phyloP scores from a whole-genome alignment of 53 echinoderm and acorn worm genomes.

The Mesocentrotus franciscanus region DNA sequence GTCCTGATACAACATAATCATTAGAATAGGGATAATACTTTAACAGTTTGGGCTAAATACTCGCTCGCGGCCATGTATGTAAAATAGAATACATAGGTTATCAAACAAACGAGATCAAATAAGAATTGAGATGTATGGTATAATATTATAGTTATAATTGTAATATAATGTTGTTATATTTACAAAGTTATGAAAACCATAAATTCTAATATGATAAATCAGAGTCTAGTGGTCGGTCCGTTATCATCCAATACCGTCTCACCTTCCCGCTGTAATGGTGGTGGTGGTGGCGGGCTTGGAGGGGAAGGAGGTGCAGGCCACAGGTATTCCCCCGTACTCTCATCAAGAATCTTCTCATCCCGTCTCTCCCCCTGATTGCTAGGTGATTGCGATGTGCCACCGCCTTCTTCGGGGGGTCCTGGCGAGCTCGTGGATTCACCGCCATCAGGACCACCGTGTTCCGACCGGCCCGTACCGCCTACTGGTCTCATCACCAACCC shows the following conservation, averaged over 20 bases:
- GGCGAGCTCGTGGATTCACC: slow-evolving; percentile 19
- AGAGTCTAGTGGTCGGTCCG: slow-evolving; percentile 18
- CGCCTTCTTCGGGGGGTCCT: neutral
- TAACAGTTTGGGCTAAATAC: no score
- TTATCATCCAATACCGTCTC: slow-evolving; percentile 10
- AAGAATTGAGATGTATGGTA: neutral
- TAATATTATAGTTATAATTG: neutral
- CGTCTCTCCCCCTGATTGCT: neutral
- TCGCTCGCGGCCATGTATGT: no score
- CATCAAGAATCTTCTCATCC: slow-evolving; percentile 42
- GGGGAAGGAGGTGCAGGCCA: slow-evolving; percentile 59
- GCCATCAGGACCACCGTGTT: slow-evolving; percentile 56
- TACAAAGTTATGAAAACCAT: neutral
- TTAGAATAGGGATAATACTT: no score
- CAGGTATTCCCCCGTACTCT: slow-evolving; percentile 55
- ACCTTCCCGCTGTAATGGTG: neutral
- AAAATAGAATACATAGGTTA: neutral
- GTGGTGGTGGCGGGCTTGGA: slow-evolving; percentile 49
- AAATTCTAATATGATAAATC: neutral
- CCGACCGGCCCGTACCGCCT: neutral
- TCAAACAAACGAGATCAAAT: neutral
- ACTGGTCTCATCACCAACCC: slow-evolving; percentile 53
- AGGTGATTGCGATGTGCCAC: neutral
- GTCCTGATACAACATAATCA: neutral
- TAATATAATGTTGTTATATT: neutral